Evolutionary conservation across 92 coral and sea anemone species (phyloP).

Genomic region (Epizoanthus illoricatus): DNA sequence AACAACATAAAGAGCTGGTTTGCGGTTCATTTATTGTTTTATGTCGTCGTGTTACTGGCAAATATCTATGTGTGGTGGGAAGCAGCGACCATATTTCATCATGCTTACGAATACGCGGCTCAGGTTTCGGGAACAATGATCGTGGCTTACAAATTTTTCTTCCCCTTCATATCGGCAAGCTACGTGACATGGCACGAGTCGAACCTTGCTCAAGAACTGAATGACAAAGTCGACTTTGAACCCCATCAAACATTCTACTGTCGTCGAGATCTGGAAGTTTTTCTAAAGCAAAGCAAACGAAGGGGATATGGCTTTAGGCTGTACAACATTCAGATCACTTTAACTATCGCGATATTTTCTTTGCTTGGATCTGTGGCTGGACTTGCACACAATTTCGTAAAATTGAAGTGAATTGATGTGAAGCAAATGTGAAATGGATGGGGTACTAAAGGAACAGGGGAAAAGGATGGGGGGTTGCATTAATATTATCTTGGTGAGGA

Average conservation of each 20-base stretch:
- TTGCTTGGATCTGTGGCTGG: conserved; percentile 58
- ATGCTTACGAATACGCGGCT: conserved; percentile 53
- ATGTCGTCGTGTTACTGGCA: conserved; percentile 53
- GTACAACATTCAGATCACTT: conserved; percentile 56
- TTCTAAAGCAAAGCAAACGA: conserved; percentile 58
- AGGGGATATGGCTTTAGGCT: conserved; percentile 65
- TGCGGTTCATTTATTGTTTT: conserved; percentile 44
- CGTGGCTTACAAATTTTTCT: conserved; percentile 64
- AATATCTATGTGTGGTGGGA: conserved; percentile 66
- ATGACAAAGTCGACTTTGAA: conserved; percentile 47
- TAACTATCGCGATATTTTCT: conserved; percentile 61
- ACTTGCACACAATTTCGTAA: conserved; percentile 48
- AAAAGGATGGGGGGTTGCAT: too few relatives aligned
- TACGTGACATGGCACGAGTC: conserved; percentile 68
- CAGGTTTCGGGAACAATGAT: conserved; percentile 59
- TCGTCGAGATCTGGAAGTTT: conserved; percentile 51
- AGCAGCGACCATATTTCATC: conserved; percentile 41
- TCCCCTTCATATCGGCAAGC: conserved; percentile 64
- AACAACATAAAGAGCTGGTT: conserved; percentile 49
- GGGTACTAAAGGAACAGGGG: too few relatives aligned
- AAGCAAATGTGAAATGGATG: too few relatives aligned
- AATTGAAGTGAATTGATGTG: neutral
- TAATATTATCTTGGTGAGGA: too few relatives aligned
- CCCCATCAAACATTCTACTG: conserved; percentile 49
- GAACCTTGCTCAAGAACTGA: conserved; percentile 54